Evolutionary conservation across 2,797 vertebrate species (phyloP), one percentile per base, ranked within the genome.

Genomic region (Scolopax bukidnonensis): DNA sequence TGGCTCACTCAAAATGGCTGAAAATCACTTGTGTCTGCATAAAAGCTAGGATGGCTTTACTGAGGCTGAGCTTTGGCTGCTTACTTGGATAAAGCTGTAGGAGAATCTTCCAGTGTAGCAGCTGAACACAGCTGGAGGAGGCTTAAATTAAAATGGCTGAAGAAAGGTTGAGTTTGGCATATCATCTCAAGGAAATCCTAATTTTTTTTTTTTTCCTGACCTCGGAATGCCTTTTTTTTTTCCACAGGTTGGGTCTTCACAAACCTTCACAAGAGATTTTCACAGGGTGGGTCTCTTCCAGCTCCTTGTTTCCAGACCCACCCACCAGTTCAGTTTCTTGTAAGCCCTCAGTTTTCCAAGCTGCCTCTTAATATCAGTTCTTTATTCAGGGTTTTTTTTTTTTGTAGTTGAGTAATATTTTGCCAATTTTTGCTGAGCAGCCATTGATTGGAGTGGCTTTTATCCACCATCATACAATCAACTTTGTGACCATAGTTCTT

Each of bases 1-100:
- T 81, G 73, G 24, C 59, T 92, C 30, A 9, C 73, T 89, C 53
- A 61, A 61, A 87, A 83, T 91, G 94, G 84, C 88, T 85, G 75
- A 53, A 59, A 87, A 67, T 64, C 36, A 8, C 25, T 79, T 48
- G 7, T 24, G 71, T 43, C 70, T 68, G 12, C 15, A 3, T 32
- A 7, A 50, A 75, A 70, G 7, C 59, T 67, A 20, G 51, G 43
- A 13, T 65, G 70, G 48, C 51, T 80, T 51, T 43, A 2, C 12
- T 83, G 2, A 28, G 20, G 48, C 71, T 32, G 60, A 60, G 67
- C 33, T 91, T 28, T 51, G 86, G 60, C 71, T 76, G 51, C 63
- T 70, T 18, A 0, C 5, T 38, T 32, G 75, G 28, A 4, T 60
- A 30, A 64, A 60, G 45, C 32, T 53, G 16, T 9, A 36, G 23